Percentiles rank a stretch among this genome's conserved stretches.
phyloP scores from a whole-genome alignment of 2,797 vertebrate genomes.

The Cuculus canorus region DNA sequence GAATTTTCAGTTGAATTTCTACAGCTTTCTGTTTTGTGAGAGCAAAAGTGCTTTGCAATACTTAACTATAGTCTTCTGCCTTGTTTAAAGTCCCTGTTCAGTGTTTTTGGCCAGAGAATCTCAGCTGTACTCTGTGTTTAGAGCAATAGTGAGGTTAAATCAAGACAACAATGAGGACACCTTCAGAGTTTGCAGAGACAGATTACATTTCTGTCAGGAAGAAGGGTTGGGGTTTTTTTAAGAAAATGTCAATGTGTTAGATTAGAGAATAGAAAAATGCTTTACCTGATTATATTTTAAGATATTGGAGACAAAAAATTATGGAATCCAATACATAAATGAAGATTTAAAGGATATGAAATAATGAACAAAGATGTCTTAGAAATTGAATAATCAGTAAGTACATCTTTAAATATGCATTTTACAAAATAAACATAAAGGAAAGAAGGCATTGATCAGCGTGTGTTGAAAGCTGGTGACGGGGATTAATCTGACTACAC shows the following conservation, averaged over 20 bases:
- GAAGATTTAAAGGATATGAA: background rate
- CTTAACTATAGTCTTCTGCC: background rate
- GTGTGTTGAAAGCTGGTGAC: background rate
- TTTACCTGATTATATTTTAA: background rate
- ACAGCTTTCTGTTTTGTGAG: background rate
- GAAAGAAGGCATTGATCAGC: background rate
- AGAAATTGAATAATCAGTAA: background rate
- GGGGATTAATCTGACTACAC: background rate
- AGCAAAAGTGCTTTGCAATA: background rate
- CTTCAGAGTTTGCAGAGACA: background rate
- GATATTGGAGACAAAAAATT: background rate
- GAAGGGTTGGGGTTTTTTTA: background rate
- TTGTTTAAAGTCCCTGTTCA: background rate
- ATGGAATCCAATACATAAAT: background rate
- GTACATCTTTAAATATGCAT: background rate
- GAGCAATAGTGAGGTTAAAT: background rate
- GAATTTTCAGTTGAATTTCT: background rate
- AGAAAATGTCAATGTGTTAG: background rate
- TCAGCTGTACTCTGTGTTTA: background rate
- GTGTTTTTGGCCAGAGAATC: background rate
- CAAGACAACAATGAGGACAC: background rate
- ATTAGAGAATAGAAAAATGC: background rate
- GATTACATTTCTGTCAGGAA: background rate
- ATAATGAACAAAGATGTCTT: background rate
- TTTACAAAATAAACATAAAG: constrained; percentile 13